Base-by-base conservation (phyloP, 2,888 invertebrate species). In the Ornithoptera alexandrae region DNA sequence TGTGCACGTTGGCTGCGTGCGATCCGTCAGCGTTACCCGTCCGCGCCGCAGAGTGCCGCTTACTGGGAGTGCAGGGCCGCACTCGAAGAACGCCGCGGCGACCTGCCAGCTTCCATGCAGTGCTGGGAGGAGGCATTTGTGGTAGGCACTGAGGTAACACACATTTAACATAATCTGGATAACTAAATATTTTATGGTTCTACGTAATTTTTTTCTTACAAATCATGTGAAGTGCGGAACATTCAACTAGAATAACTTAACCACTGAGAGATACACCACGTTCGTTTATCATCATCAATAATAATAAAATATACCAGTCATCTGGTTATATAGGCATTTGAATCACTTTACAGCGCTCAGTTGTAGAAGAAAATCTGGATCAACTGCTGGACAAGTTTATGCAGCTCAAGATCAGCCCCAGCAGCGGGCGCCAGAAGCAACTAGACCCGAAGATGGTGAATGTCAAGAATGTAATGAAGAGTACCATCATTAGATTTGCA, bases 1-100 rank as follows among this genome's bases (percentile, higher is more conserved):
- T 93, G 94, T 69, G 93, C 93, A 5, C 87, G 89, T 12, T 94
- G 94, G 94, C 80, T 94, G 1, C 87, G 90, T 0, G 85, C 92
- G 0, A 88, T 94, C n/a, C 83, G 91, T 0, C 84, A 87, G 2
- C 85, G 91, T 1, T 93, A 88, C 73, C 85, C 86, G 0, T 65
- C 78, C 0, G 86, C 93, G 0, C 86, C 87, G 0, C 81, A 89
- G 4, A 81, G 83, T 0, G 92, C 94, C 0, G 85, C 89, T 1
- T 94, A 94, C 78, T 94, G 94, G 94, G 94, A 94, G 78, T 94
- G 94, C 70, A 81, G 94, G 1, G 94, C 94, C 0, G 93, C 93
- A 0, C 79, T 94, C 0, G 94, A 94, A 77, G 93, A 94, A 78
- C 74, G 84, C 0, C 77, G 93, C 0, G 94, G 94, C 0, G 93